phyloP scores from a whole-genome alignment of 2,797 vertebrate species.

The Poecilia gillii region DNA sequence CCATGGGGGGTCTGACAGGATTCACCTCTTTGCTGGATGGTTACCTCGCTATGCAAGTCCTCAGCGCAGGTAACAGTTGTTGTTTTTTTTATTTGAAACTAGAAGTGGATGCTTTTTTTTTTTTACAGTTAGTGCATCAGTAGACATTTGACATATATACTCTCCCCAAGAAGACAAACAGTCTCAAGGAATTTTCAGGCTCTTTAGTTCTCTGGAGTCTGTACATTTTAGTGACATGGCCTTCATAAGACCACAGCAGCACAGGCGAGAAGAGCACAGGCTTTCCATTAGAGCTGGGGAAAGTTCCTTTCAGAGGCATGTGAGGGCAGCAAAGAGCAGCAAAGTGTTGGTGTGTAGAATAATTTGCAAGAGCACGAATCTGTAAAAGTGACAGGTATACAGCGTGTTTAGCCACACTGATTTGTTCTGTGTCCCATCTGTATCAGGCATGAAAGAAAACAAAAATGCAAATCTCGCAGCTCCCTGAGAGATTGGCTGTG shows the following conservation, averaged over 20 bases:
- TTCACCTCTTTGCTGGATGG: slow-evolving; percentile 91
- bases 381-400: slow-evolving; percentile 13
- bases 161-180: not conserved
- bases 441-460: not conserved
- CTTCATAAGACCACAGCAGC: not conserved
- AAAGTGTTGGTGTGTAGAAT: slow-evolving; percentile 4
- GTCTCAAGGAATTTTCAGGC: not conserved
- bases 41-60: slow-evolving; percentile 84
- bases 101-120: not conserved
- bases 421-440: not conserved
- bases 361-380: slow-evolving; percentile 2
- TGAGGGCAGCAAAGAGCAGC: slow-evolving; percentile 72
- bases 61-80: slow-evolving; percentile 75
- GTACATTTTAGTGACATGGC: not conserved
- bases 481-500: not conserved
- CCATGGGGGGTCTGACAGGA: slow-evolving; percentile 91
- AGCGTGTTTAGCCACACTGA: not conserved
- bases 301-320: slow-evolving; percentile 49
- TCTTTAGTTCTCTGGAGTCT: slow-evolving; percentile 14
- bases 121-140: not conserved
- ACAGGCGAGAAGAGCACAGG: not conserved
- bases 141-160: not conserved
- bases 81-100: not conserved
- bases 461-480: not conserved
- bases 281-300: slow-evolving; percentile 56